Base-by-base conservation (phyloP, 2,888 invertebrate genomes). In the Epsilonema sp. region DNA sequence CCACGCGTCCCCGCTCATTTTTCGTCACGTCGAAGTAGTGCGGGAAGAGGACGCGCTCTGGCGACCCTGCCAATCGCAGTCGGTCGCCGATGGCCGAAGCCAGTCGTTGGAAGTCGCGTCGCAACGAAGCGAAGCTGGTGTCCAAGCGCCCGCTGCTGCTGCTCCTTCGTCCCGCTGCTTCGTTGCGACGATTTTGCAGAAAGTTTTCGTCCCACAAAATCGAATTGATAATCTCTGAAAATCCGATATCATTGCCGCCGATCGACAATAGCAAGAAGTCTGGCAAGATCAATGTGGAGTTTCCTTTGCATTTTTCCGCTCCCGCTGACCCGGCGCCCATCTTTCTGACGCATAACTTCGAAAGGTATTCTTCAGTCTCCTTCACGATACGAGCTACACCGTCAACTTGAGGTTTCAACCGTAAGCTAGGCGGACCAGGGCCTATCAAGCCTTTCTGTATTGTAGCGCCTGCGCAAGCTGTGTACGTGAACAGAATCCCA, bases 231-330 rank as follows among this genome's bases (percentile, higher is more conserved):
- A 59, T 50, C 36, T 59, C 58, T 1, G 56, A 48, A 47, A 56
- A 60, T 20, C 58, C 58, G n/a, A 60, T 54, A 50, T 61, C 61
- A 46, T 60, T 61, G 23, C 60, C 61, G 2, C 60, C 60, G 11
- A 57, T 48, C 1, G 57, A 54, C 42, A 60, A 23, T 26, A 60
- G 37, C 2, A 59, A 43, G 1, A 55, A 37, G 36, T 58, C 56
- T 1, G 60, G 60, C 5, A 54, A 51, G 31, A 31, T 31, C 16
- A 31, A 31, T 13, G 16, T 16, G 31, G 31, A 31, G 11, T 31
- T 16, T 16, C 16, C 16, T 13, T 16, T 13, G 16, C 31, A 31
- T 8, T 31, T 31, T 31, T 31, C 31, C 31, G 31, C 31, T 13
- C 31, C 31, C 16, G 8, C 16, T n/a, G n/a, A n/a, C n/a, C n/a